Evolutionary conservation across 2,888 invertebrate species (phyloP).

Genomic region (Drosophila monieri): DNA sequence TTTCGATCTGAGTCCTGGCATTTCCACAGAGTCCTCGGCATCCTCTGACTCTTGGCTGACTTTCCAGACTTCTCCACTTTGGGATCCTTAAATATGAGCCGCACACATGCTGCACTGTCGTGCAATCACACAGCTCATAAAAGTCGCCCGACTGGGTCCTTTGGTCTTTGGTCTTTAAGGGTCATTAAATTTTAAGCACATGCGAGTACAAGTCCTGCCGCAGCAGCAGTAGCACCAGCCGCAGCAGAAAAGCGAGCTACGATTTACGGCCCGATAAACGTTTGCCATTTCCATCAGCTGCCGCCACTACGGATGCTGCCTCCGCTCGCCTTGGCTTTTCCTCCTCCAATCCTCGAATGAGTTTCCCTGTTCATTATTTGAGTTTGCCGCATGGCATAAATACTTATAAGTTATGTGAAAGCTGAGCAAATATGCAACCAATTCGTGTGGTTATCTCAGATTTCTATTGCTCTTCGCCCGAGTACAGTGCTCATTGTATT

Average conservation of each 20-base stretch:
- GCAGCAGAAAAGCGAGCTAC: conserved; percentile 43
- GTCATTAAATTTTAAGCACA: conserved; percentile 77
- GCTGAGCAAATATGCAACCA: conserved; percentile 62
- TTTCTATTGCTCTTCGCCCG: conserved; percentile 16
- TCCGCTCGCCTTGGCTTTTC: conserved; percentile 1
- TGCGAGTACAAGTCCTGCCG: conserved; percentile 23
- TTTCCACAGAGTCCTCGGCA: conserved; percentile 5
- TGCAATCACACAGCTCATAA: conserved; percentile 77
- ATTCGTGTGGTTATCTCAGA: conserved; percentile 53
- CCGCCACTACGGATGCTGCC: conserved; percentile 11
- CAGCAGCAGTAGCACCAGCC: neutral
- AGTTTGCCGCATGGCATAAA: conserved; percentile 45
- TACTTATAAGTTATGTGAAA: conserved; percentile 47
- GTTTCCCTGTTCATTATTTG: conserved; percentile 44
- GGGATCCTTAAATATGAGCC: conserved; percentile 16
- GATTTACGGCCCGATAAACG: conserved; percentile 53
- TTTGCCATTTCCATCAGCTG: conserved; percentile 46
- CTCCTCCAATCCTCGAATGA: conserved; percentile 7
- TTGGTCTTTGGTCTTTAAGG: conserved; percentile 56
- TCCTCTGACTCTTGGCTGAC: conserved; percentile 12
- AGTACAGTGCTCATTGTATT: conserved; percentile 13
- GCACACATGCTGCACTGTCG: conserved; percentile 31
- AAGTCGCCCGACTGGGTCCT: conserved; percentile 53
- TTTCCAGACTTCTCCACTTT: conserved; percentile 5
- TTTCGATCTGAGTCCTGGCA: conserved; percentile 35